Base-by-base conservation (phyloP, 2,888 invertebrate species). In the Chaetogeoica ovagalla region DNA sequence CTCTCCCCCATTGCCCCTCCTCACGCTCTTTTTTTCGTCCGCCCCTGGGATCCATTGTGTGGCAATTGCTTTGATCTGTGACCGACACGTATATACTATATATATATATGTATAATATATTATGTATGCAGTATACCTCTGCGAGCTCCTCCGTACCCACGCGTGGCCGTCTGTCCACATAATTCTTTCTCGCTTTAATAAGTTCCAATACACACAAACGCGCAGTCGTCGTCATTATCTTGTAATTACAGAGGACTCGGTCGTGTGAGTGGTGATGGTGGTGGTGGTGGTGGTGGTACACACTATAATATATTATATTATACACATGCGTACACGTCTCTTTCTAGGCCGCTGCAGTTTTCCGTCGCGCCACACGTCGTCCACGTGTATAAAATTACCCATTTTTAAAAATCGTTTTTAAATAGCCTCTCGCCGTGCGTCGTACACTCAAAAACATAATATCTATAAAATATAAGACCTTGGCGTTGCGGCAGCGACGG, bases 41-140 rank as follows among this genome's bases (percentile, higher is more conserved):
- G 52, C 62, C 71, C 79, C 62, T 43, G 39, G n/a, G 70, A 55
- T n/a, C 79, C 70, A 79, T 79, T 79, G 79, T 79, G 79, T 71
- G 70, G 79, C 79, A 63, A 79, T 79, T n/a, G 79, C 79, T 79
- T 79, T 79, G 79, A 79, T 79, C 79, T 79, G 79, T 65, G 79
- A 70, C 79, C 79, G 79, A 79, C 79, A 79, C 79, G 77, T 77
- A 62, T 43, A 48, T 23, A 17, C 21, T 11, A 48, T 48, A 48
- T 48, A 3, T 30, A 30, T 30, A n/a, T 30, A 30, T 30, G 3
- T 48, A 69, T 19, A n/a, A n/a, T n/a, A n/a, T 30, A 30, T 30
- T 30, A 30, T 30, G 3, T 48, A 69, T 19, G 48, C 19, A 3
- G 55, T 19, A 62, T 63, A 63, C 23, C 63, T 63, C 79, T 71